phyloP scores from a whole-genome alignment of 2,797 vertebrate genomes.

The Coilia nasus region DNA sequence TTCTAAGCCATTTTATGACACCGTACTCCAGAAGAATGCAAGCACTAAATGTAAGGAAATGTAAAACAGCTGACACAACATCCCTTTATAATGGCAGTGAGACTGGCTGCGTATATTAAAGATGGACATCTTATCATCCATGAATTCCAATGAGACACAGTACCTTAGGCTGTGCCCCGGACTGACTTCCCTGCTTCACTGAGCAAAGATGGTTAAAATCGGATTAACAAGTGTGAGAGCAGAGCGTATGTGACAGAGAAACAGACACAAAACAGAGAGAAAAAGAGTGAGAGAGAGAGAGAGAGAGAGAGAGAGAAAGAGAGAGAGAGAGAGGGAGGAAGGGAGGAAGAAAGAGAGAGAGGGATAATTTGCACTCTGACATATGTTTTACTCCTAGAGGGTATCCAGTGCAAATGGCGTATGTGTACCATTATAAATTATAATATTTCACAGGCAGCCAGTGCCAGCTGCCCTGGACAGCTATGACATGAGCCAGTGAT shows the following conservation, averaged over 20 bases:
- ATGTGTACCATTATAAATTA: not conserved
- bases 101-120: not conserved
- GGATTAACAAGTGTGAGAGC: not conserved
- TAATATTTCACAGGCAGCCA: constrained; percentile 8
- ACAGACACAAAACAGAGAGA: not conserved
- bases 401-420: not conserved
- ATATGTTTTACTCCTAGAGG: not conserved
- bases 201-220: not conserved
- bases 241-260: not conserved
- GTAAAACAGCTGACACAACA: not conserved
- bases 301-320: constrained; percentile 14
- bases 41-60: not conserved
- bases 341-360: constrained; percentile 20
- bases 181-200: not conserved
- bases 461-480: not conserved
- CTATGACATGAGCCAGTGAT: not conserved
- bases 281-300: constrained; percentile 21
- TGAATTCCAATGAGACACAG: not conserved
- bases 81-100: no score
- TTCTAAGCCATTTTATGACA: no score
- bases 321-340: not conserved
- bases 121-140: not conserved
- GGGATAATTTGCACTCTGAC: not conserved
- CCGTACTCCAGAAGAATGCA: no score
- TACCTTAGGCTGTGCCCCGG: not conserved